Evolutionary conservation across 2,888 invertebrate genomes (phyloP).

Genomic region (Lasioglossum vierecki): DNA sequence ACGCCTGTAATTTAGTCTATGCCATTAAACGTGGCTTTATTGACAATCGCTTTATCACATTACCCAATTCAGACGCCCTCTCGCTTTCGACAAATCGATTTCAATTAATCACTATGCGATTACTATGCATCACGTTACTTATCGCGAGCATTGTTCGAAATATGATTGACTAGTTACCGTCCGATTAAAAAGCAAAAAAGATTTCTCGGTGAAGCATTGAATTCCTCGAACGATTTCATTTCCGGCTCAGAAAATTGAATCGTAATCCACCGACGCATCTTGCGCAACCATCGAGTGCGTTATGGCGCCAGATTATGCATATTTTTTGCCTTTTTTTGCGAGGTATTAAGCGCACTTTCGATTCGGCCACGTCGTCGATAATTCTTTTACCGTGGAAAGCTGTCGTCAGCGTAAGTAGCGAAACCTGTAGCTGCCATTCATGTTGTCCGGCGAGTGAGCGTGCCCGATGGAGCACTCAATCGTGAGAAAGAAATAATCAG

Average conservation of each 20-base stretch:
- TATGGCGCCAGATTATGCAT: background rate
- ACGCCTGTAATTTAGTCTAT: background rate
- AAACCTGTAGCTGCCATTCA: conserved; percentile 57
- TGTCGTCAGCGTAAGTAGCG: conserved; percentile 42
- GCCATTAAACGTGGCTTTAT: too few species aligned
- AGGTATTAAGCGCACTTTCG: conserved; percentile 32
- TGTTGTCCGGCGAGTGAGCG: conserved; percentile 26
- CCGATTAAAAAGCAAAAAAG: background rate
- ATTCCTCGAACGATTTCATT: conserved; percentile 29
- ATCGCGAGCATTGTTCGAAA: background rate
- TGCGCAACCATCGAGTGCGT: conserved; percentile 18
- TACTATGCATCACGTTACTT: background rate
- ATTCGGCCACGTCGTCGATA: conserved; percentile 3
- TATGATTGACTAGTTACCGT: background rate
- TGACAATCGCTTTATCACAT: background rate
- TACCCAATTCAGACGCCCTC: background rate
- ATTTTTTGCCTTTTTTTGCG: conserved; percentile 10
- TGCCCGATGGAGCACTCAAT: conserved; percentile 37
- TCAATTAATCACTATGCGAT: background rate
- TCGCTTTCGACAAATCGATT: background rate
- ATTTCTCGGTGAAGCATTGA: background rate
- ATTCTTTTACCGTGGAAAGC: conserved; percentile 11
- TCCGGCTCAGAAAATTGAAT: background rate
- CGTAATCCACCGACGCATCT: conserved; percentile 3
- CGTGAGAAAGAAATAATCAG: conserved; percentile 59